Evolutionary conservation across 2,888 invertebrate genomes (phyloP).

Genomic region (Tricholauxania praeusta): DNA sequence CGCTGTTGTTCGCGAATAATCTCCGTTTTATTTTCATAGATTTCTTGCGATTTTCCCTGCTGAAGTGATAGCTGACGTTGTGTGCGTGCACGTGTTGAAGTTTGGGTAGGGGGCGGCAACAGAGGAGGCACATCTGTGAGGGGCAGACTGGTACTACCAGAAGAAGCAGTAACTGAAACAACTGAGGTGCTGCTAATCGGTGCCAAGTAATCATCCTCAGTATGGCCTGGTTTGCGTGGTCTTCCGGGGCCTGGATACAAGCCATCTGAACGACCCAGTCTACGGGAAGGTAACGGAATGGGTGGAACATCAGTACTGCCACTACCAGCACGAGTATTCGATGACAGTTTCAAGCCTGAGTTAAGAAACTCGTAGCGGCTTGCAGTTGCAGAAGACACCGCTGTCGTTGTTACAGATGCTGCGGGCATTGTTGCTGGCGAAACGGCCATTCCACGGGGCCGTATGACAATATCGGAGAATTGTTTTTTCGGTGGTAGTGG

Average conservation of each 20-base stretch:
- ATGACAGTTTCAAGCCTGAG: constrained; percentile 42
- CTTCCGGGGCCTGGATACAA: constrained; percentile 69
- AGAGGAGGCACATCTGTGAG: constrained; percentile 64
- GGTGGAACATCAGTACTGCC: constrained; percentile 70
- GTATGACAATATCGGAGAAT: constrained; percentile 71
- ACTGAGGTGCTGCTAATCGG: constrained; percentile 69
- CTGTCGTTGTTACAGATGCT: constrained; percentile 14
- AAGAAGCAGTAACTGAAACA: neutral
- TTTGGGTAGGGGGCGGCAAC: constrained; percentile 69
- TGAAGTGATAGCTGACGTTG: constrained; percentile 56
- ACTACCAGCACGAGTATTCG: constrained; percentile 42
- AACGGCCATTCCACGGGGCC: constrained; percentile 61
- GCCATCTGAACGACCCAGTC: constrained; percentile 69
- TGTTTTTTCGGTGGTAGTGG: constrained; percentile 81
- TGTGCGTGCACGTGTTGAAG: constrained; percentile 56
- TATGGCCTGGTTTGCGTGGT: constrained; percentile 71
- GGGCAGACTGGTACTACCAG: neutral
- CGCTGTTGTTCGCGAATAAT: constrained; percentile 47
- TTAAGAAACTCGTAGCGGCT: constrained; percentile 65
- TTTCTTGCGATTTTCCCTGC: constrained; percentile 54
- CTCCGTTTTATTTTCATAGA: constrained; percentile 66
- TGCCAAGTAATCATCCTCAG: constrained; percentile 79
- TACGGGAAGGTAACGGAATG: constrained; percentile 73
- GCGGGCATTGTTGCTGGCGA: constrained; percentile 42
- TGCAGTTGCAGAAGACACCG: constrained; percentile 29